Evolutionary conservation across 2,888 invertebrate species (phyloP), one percentile per base, ranked within the genome.

Genomic region (Steinernema scapterisci): DNA sequence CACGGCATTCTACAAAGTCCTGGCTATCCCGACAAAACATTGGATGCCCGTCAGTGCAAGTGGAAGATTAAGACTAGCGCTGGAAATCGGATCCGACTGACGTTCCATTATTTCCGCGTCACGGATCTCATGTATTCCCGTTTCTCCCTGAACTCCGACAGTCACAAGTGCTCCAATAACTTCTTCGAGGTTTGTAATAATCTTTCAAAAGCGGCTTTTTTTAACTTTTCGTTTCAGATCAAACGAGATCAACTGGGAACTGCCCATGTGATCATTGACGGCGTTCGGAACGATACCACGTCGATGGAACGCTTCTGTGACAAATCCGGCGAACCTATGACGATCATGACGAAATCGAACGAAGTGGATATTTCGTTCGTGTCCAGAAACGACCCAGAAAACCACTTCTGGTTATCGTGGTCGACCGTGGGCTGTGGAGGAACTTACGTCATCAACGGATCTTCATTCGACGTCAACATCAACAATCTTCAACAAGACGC

Each of bases 391-490:
- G 73, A 75, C 48, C 80, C 79, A 7, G 76, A 80, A 0, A 86
- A 87, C 73, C 80, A 82, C 73, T 87, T 87, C 80, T 87, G 84
- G 84, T 73, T 87, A 25, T 80, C 80, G 38, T 87, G 85, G 84
- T 75, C 73, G 23, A 85, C 83, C 7, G 63, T 82, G 5, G 86
- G 84, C 77, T 52, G 27, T 52, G 82, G 85, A 1, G 82, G 83
- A 25, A 75, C 76, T 1, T 74, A 86, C n/a, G 70, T n/a, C n/a
- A 48, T 70, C 3, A 82, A 84, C 38, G 78, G 79, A 6, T 70
- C 78, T 9, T 31, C 63, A 9, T 43, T 86, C 38, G 38, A 73
- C 13, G 79, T 81, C 2, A 74, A 70, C 7, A 79, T 78, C 71
- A 74, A 76, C 9, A 45, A 78, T 52, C 78, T 83, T n/a, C 78